Evolutionary conservation across 2,113 vertebrate genomes (phyloP), one percentile per base, ranked within the genome.

Genomic region (Psammodynastes pulverulentus): DNA sequence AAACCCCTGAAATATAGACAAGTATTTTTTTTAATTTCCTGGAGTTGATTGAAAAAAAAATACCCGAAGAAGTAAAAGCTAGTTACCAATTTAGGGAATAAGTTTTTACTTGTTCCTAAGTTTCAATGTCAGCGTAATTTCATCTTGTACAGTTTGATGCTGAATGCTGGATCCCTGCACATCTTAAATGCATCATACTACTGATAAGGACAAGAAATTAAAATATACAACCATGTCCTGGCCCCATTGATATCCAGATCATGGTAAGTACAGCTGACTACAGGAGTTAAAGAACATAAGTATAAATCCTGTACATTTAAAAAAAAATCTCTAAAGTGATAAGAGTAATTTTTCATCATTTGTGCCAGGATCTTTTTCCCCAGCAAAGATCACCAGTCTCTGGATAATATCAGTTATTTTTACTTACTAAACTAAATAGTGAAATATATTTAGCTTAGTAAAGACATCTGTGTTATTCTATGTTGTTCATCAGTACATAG

Each of bases 311-410:
- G 26, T 4, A 21, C 2, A 0, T 34, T 17, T 3, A 15, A 2
- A 0, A 1, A 0, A 21, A 29, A 0, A 5, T 3, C 12, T 34
- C 23, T 39, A 5, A 21, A 34, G 34, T 0, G 0, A 7, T 0
- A 24, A 1, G 24, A 45, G 1, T 29, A 0, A 29, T 6, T 45
- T 0, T 0, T 4, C 86, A 72, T 67, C 21, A 29, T 87, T 79
- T 10, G 5, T n/a, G 3, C 45, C 62, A 7, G 84, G 43, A 7
- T 51, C 0, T 67, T 23, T 51, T 0, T 19, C 3, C 1, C 39
- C 0, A 23, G 0, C 0, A 4, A 6, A 51, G 54, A 48, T 10
- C 8, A 9, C 49, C 58, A 49, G 2, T 0, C 58, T 85, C 4
- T 5, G 2, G 3, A 0, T 43, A 19, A 92, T 53, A 52, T 43